phyloP scores from a whole-genome alignment of 2,113 vertebrate species.

The Phalacrocorax pelagicus region DNA sequence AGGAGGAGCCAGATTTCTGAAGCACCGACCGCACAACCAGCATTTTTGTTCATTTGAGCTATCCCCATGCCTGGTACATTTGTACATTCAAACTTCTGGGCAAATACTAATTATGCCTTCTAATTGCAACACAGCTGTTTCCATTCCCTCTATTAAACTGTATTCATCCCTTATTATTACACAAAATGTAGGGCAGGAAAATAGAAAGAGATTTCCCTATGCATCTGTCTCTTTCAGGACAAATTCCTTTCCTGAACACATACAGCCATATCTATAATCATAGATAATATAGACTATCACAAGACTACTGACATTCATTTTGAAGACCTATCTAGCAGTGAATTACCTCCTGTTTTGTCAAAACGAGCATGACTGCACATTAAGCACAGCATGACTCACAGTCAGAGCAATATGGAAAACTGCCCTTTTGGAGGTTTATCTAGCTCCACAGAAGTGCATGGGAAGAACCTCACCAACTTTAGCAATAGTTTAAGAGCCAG shows the following conservation, averaged over 20 bases:
- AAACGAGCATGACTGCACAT: background rate
- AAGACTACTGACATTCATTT: background rate
- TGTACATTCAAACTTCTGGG: background rate
- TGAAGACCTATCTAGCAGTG: background rate
- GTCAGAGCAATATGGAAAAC: background rate
- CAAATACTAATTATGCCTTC: conserved; percentile 20
- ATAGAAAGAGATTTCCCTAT: conserved; percentile 1
- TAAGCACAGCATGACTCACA: conserved; percentile 23
- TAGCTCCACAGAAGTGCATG: background rate
- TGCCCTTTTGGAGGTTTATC: background rate
- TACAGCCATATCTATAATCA: background rate
- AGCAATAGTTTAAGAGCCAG: background rate
- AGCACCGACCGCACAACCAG: background rate
- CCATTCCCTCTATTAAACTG: conserved; percentile 32
- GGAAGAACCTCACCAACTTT: background rate
- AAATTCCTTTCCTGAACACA: conserved; percentile 18
- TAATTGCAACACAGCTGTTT: conserved; percentile 48
- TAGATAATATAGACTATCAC: background rate
- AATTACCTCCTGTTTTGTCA: conserved; percentile 43
- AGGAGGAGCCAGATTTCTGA: conserved; percentile 8
- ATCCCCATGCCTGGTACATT: background rate
- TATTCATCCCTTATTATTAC: conserved; percentile 34
- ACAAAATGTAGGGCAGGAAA: conserved; percentile 23
- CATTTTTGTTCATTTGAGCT: conserved; percentile 23
- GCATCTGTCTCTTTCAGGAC: conserved; percentile 29